A percentile compares a stretch with the other conserved stretches of the same genome.
phyloP scores from a whole-genome alignment of 2,113 vertebrate genomes.

The Sinocyclocheilus anshuiensis region DNA sequence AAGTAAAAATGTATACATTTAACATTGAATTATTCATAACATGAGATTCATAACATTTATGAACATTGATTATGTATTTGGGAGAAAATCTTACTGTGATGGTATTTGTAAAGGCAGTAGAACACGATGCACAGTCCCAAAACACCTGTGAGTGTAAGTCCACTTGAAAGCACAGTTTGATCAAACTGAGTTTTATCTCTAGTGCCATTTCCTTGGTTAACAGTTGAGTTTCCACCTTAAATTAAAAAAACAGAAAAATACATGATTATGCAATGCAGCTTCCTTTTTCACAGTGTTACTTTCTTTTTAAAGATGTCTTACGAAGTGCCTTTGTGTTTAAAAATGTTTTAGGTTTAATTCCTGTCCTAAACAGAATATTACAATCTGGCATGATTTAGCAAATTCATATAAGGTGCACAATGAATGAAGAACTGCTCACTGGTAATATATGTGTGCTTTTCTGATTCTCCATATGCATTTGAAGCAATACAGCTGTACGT shows the following conservation, averaged over 20 bases:
- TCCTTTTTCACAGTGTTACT: neutral
- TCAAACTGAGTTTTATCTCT: no score
- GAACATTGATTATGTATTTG: neutral
- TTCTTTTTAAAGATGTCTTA: neutral
- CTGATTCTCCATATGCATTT: conserved; percentile 10
- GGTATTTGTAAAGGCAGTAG: conserved; percentile 22
- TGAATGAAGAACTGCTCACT: conserved; percentile 39
- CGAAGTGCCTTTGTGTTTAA: neutral
- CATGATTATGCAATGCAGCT: neutral
- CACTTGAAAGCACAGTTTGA: neutral
- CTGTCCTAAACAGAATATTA: neutral
- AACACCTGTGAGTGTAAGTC: neutral
- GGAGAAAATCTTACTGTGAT: neutral
- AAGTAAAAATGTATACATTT: no score
- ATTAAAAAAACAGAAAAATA: neutral
- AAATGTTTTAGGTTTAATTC: neutral
- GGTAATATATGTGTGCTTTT: conserved; percentile 3
- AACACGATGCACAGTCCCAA: conserved; percentile 35
- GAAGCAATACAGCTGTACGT: conserved; percentile 53
- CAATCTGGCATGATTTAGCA: neutral
- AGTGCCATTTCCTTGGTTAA: neutral
- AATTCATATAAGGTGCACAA: neutral
- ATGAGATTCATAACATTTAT: neutral
- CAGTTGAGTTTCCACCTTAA: neutral
- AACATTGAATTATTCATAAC: no score